phyloP scores from a whole-genome alignment of 2,888 invertebrate species.

The Polymixis lichenea region DNA sequence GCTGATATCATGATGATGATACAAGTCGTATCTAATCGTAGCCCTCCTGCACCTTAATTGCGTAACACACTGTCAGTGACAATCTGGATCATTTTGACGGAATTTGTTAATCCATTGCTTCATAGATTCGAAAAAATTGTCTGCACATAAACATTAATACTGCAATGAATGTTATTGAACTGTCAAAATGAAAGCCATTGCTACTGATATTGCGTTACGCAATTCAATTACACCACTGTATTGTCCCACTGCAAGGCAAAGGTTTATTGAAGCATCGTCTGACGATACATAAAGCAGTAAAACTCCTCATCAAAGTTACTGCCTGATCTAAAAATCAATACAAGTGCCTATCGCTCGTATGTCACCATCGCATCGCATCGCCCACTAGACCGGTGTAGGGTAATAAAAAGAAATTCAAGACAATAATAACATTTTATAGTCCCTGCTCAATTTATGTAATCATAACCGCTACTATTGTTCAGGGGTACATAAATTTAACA shows the following conservation, averaged over 20 bases:
- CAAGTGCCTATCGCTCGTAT: conserved; percentile 22
- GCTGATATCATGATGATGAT: no score
- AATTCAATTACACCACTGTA: no score
- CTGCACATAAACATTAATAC: no score
- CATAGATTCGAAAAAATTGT: no score
- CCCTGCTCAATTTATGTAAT: conserved; percentile 54
- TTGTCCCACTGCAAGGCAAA: background rate
- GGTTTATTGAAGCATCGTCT: conserved; percentile 13
- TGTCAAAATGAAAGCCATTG: no score
- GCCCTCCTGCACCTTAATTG: no score
- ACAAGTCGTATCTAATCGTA: no score
- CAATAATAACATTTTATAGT: conserved; percentile 57
- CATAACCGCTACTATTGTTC: conserved; percentile 59
- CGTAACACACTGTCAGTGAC: no score
- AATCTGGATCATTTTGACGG: no score
- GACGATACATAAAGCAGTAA: conserved; percentile 12
- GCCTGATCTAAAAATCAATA: conserved; percentile 25
- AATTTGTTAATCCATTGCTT: no score
- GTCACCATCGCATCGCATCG: conserved; percentile 19
- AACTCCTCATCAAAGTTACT: conserved; percentile 24
- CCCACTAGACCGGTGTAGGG: conserved; percentile 14
- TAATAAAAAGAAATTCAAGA: conserved; percentile 53
- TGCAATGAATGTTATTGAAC: no score
- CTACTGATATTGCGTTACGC: no score
- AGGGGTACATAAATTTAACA: conserved; percentile 55